Base-by-base conservation (phyloP, 1,140 invertebrate genomes). In the Lepidurus packardi region DNA sequence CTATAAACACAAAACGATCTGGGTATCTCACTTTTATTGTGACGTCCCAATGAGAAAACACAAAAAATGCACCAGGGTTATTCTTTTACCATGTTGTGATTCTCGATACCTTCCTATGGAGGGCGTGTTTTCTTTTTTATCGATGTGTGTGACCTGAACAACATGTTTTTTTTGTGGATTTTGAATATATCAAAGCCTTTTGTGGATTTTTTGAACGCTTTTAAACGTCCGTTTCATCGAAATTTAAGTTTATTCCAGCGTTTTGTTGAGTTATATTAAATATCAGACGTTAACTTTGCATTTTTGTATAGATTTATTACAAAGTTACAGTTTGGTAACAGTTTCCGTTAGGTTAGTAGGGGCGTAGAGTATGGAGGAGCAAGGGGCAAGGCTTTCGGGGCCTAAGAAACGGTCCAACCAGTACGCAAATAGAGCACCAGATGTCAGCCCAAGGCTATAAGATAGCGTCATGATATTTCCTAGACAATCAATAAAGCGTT, bases 401-500 rank as follows among this genome's bases (percentile, higher is more conserved):
- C 92, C 92, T 42, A 94, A 84, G 83, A 91, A 89, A 2, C 89
- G 89, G 82, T 95, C 90, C 77, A 96, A 86, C 11, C 94, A 85
- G 82, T 96, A 97, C 1, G 94, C 93, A 73, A 93, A 88, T 1
- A 93, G 84, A 0, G 93, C 93, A 1, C 94, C 94, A 3, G 90
- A 88, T 0, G 93, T 92, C 42, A 96, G 86, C 1, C 94, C 94
- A 65, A 93, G 88, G 82, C 92, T 94, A 83, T 97, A 97, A 0
- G 93, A 93, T 0, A 96, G 82, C 0, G 94, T 96, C 94, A 97
- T 97, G 81, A 96, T 94, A 82, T 97, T 96, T 77, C 94, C 94
- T 90, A 87, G 76, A 86, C 85, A 81, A 78, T 82, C 77, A 79
- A 41, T 53, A 13, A 21, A 65, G 16, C 8, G 13, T 65, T 65